phyloP scores from a whole-genome alignment of 1,140 invertebrate species.

The Agrilus planipennis region DNA sequence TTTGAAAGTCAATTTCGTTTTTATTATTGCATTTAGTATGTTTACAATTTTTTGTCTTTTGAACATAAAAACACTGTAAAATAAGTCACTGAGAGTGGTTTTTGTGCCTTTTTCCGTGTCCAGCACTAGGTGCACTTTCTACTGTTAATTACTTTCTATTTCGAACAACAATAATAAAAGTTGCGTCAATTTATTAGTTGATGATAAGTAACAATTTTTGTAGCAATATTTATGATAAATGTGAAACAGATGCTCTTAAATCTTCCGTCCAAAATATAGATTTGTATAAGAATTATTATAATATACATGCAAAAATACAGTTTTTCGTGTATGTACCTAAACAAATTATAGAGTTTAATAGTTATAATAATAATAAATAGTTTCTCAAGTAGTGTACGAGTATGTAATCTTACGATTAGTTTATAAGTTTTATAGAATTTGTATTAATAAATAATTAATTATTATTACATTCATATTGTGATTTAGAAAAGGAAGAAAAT shows the following conservation, averaged over 20 bases:
- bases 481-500: too few relatives aligned
- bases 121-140: conserved; percentile 14
- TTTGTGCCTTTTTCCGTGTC: conserved; percentile 13
- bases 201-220: conserved; percentile 3
- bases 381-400: background rate
- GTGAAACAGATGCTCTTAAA: conserved; percentile 7
- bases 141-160: too few relatives aligned
- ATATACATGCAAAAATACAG: too few relatives aligned
- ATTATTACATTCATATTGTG: background rate
- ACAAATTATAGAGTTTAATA: background rate
- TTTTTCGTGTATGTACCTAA: too few relatives aligned
- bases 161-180: background rate
- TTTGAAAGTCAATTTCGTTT: background rate
- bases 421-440: background rate
- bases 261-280: conserved; percentile 16
- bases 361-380: background rate
- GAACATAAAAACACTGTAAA: conserved; percentile 1
- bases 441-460: background rate
- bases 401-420: background rate
- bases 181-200: conserved; percentile 4
- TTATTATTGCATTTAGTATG: background rate
- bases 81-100: conserved; percentile 13
- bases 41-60: conserved; percentile 6
- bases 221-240: background rate
- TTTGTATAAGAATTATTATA: conserved; percentile 1